phyloP scores from a whole-genome alignment of 1,140 invertebrate genomes.

The Aphaenogaster ashmeadi region DNA sequence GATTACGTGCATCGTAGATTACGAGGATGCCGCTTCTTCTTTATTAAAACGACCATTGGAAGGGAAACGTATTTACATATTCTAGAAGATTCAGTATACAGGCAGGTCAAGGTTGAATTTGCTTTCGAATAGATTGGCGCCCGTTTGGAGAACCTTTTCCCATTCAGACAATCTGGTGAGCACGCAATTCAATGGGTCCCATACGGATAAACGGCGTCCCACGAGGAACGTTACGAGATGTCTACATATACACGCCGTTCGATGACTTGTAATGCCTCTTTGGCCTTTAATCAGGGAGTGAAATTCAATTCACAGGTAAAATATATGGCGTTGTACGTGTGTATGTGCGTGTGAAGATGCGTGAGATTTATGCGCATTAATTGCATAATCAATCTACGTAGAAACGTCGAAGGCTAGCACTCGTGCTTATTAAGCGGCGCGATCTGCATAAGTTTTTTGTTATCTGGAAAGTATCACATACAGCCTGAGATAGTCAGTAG shows the following conservation, averaged over 20 bases:
- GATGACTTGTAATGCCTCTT: slow-evolving; percentile 33
- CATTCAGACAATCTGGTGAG: not conserved
- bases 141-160: slow-evolving; percentile 2
- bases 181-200: slow-evolving; percentile 48
- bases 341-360: not conserved
- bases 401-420: slow-evolving; percentile 4
- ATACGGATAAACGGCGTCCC: not conserved
- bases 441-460: slow-evolving; percentile 43
- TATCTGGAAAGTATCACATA: slow-evolving; percentile 21
- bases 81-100: not conserved
- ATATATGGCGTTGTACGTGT: not conserved
- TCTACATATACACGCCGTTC: not conserved
- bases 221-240: not conserved
- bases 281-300: slow-evolving; percentile 20
- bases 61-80: slow-evolving; percentile 4
- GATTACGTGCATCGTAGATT: not conserved
- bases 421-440: not conserved
- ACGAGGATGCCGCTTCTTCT: not conserved
- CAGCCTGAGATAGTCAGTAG: not conserved
- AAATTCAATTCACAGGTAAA: slow-evolving; percentile 40
- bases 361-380: not conserved
- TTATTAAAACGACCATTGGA: not conserved
- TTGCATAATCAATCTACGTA: not conserved
- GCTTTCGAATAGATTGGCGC: slow-evolving; percentile 19
- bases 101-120: slow-evolving; percentile 5